These are phyloP conservation scores for Leucozona laternaria DNA, from an alignment of 2,888 invertebrate genomes.

Conservation along the genomic window DNA sequence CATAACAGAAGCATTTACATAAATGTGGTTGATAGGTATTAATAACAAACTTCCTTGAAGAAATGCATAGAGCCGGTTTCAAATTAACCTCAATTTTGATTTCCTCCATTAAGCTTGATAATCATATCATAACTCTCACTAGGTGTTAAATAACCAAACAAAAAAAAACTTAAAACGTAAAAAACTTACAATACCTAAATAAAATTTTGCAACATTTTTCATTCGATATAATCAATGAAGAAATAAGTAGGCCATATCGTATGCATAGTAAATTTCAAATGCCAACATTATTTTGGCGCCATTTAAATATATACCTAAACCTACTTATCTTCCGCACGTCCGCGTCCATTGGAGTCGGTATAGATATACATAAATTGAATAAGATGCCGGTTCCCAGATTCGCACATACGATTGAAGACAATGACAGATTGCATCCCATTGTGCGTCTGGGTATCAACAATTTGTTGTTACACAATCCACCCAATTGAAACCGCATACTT, in stretches of 20 bases:
- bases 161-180: not conserved
- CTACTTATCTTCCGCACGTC: slow-evolving; percentile 54
- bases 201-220: slow-evolving; percentile 53
- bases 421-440: slow-evolving; percentile 44
- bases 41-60: slow-evolving; percentile 11
- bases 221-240: slow-evolving; percentile 62
- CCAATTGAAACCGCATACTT: slow-evolving; percentile 24
- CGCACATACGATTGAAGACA: slow-evolving; percentile 33
- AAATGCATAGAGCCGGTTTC: not conserved
- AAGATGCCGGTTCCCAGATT: slow-evolving; percentile 50
- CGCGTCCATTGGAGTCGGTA: not conserved
- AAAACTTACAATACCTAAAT: slow-evolving; percentile 15
- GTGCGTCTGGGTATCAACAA: not conserved
- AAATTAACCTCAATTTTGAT: not conserved
- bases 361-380: not conserved
- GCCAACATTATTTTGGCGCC: slow-evolving; percentile 48
- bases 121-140: slow-evolving; percentile 37
- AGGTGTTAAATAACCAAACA: slow-evolving; percentile 44
- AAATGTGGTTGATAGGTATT: not conserved
- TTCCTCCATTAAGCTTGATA: slow-evolving; percentile 22
- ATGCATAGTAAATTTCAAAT: slow-evolving; percentile 35
- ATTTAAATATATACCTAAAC: slow-evolving; percentile 19
- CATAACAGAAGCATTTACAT: not conserved
- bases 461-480: slow-evolving; percentile 36
- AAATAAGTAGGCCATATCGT: slow-evolving; percentile 53